Conservation (phyloP, 1,140 invertebrate genomes). For the Microplitis mediator region DNA sequence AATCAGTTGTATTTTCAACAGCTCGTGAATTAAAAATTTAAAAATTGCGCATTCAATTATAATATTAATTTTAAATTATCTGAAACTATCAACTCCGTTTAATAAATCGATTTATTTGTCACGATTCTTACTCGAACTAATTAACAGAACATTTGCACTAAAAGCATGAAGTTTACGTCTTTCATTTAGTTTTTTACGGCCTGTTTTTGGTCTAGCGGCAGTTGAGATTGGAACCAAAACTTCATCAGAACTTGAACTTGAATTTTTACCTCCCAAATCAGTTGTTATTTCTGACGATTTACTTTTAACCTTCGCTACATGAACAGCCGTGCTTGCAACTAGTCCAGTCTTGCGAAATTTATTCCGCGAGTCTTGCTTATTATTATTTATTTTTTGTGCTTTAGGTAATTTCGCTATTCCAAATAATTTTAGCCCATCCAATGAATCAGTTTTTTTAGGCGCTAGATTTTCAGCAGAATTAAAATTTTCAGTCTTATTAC, state of each 20-base stretch:
- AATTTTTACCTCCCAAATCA: constrained; percentile 31
- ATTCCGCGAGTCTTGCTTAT: constrained; percentile 45
- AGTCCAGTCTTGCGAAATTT: constrained; percentile 67
- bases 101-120: too few species aligned
- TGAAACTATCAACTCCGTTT: too few species aligned
- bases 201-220: neutral
- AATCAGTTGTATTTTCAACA: too few species aligned
- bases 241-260: constrained; percentile 63
- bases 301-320: constrained; percentile 50
- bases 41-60: too few species aligned
- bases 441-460: neutral
- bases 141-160: constrained; percentile 18
- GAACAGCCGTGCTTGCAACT: constrained; percentile 56
- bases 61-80: too few species aligned
- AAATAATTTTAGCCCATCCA: constrained; percentile 48
- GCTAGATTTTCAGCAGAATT: constrained; percentile 13
- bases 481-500: neutral
- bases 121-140: neutral
- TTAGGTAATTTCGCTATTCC: constrained; percentile 50
- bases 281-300: constrained; percentile 27
- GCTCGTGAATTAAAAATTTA: too few species aligned
- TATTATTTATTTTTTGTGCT: constrained; percentile 46
- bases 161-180: neutral
- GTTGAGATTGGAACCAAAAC: neutral
- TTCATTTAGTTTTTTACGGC: neutral